A percentile compares a stretch with the other conserved stretches of the same genome.
phyloP scores from a whole-genome alignment of 2,113 vertebrate genomes.

The cat (Felis catus) region F.catus_Fca126_mat1.0 CM031412.1:7050001-7050500 shows the following conservation, averaged over 20 bases:
- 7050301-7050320: neutral
- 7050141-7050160: neutral
- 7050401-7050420: neutral
- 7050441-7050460: neutral
- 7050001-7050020: neutral
- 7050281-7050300: neutral
- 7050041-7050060: neutral
- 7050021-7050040: neutral
- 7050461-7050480: neutral
- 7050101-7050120: neutral
- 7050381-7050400: accelerated
- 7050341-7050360: neutral
- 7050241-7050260: neutral
- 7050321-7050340: accelerated
- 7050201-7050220: neutral
- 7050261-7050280: neutral
- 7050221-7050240: neutral
- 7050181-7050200: too few species aligned
- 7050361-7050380: neutral
- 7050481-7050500: neutral
- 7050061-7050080: neutral
- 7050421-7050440: neutral
- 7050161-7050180: neutral
- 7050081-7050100: neutral
- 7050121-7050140: neutral